phyloP scores from a whole-genome alignment of 2,113 vertebrate genomes.

The Cavia aperea region DNA sequence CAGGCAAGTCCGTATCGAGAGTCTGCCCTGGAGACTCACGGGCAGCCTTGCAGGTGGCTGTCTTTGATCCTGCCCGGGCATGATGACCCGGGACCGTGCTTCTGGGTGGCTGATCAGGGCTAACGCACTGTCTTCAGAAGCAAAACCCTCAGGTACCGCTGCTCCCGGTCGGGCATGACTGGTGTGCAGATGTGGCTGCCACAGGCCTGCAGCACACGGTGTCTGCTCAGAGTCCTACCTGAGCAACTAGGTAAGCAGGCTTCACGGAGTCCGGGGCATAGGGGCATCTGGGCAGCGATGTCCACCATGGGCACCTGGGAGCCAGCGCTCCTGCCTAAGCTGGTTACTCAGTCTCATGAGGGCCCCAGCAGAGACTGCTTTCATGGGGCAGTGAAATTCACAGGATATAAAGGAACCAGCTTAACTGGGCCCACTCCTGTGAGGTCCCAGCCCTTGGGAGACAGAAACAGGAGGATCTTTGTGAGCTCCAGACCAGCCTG shows the following conservation, averaged over 20 bases:
- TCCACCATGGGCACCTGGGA: no score
- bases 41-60: background rate
- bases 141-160: background rate
- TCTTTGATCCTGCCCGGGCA: background rate
- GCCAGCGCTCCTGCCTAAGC: background rate
- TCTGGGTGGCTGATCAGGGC: rapidly evolving
- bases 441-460: background rate
- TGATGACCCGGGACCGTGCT: background rate
- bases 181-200: background rate
- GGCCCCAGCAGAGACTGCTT: background rate
- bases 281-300: no score
- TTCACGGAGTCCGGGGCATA: background rate
- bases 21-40: rapidly evolving
- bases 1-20: rapidly evolving
- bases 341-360: background rate
- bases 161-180: rapidly evolving
- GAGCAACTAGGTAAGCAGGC: background rate
- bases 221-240: background rate
- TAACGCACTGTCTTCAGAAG: rapidly evolving
- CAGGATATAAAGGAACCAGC: no score
- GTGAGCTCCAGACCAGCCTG: background rate
- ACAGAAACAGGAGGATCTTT: background rate
- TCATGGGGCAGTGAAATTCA: background rate
- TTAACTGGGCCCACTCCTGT: background rate
- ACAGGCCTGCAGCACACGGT: background rate